Base-by-base conservation (phyloP, 1,140 invertebrate genomes). In the Whitmania pigra region DNA sequence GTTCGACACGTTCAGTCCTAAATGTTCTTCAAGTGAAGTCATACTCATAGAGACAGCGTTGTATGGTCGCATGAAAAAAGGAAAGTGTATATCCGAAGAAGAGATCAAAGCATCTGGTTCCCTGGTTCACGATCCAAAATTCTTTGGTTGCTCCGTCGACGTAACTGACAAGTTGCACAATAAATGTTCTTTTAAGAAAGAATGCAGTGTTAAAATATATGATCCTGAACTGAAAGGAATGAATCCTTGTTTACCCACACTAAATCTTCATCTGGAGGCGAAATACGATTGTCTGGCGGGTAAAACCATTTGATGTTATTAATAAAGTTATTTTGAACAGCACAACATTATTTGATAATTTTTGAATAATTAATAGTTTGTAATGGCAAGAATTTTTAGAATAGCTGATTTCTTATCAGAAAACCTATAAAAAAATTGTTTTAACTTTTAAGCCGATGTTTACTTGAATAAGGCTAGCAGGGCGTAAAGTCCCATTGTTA, bases 1-100 rank as follows among this genome's bases (percentile, higher is more conserved):
- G 40, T n/a, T 53, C 15, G 69, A 71, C 22, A 54, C 55, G 25
- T 71, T 71, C 71, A 66, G 53, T 25, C 71, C 71, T 7, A 40
- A 63, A 60, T 71, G 71, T 60, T 57, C 54, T 22, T 27, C 29
- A 18, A 60, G 31, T 49, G 54, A 71, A 20, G 71, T 71, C 20
- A 71, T 71, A 7, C 17, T 57, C 71, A 71, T 71, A 29, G 22
- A 29, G 22, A 60, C 15, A 18, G 71, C 71, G n/a, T 11, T 29
- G 40, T 71, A 60, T 43, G 71, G 71, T 9, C 22, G 71, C 17
- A 57, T 71, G 71, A 25, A 29, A 22, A 29, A 22, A 20, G 71
- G 71, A 29, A 66, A 43, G 20, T 71, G 71, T 25, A 71, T 71
- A 29, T 29, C 53, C 11, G 25, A 25, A 6, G 71, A 71, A 54